These are phyloP conservation scores for Spodoptera littoralis DNA, from an alignment of 2,888 invertebrate species.

Conservation along the genomic window DNA sequence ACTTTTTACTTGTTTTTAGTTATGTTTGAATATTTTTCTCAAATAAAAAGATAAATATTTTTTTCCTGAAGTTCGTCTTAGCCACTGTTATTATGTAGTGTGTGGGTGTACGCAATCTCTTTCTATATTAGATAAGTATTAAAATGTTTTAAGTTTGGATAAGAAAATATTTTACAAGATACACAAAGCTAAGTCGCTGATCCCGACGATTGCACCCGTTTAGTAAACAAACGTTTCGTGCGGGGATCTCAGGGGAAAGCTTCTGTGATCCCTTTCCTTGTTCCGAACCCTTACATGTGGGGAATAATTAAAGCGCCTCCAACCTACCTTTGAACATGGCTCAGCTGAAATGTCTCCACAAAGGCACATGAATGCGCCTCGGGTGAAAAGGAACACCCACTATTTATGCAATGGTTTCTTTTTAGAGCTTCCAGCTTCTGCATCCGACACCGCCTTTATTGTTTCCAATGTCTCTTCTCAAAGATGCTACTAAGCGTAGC, in stretches of 20 bases:
- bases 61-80: too few species aligned
- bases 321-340: conserved; percentile 77
- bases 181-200: conserved; percentile 42
- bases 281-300: conserved; percentile 67
- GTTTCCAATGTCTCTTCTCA: conserved; percentile 31
- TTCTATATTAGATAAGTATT: too few species aligned
- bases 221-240: conserved; percentile 63
- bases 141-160: too few species aligned
- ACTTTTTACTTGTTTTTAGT: too few species aligned
- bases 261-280: conserved; percentile 63
- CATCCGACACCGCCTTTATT: conserved; percentile 31
- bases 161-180: conserved; percentile 11
- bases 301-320: conserved; percentile 82
- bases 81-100: too few species aligned
- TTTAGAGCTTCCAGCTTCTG: conserved; percentile 35
- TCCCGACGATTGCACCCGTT: conserved; percentile 65
- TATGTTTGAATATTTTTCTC: too few species aligned
- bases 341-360: conserved; percentile 74
- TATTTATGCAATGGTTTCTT: conserved; percentile 66
- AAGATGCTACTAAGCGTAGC: conserved; percentile 14
- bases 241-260: conserved; percentile 64
- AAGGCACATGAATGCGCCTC: conserved; percentile 75
- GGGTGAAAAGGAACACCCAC: conserved; percentile 75
- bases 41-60: too few species aligned
- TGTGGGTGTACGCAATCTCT: too few species aligned